Base-by-base conservation (phyloP, 2,113 vertebrate genomes). In the Erythrolamprus reginae region DNA sequence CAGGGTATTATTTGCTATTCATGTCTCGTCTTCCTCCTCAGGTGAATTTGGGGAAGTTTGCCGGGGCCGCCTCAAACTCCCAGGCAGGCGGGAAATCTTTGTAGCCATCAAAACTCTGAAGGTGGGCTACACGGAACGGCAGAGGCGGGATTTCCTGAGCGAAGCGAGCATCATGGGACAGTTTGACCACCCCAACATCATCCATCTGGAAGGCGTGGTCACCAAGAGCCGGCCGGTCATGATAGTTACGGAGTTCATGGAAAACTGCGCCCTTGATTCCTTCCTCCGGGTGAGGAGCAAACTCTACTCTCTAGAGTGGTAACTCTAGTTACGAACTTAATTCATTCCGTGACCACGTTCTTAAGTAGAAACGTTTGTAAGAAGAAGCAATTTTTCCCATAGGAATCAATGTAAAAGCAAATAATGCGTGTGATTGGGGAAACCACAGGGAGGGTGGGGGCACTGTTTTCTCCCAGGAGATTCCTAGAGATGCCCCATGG, bases 231-330 rank as follows among this genome's bases (percentile, higher is more conserved):
- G 99, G 26, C 99, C 99, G 0, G 99, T 99, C 93, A 99, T 99
- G 99, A 99, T 99, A 92, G 98, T 99, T 94, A 99, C 99, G 0
- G 99, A 99, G 92, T 99, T 99, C 97, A 99, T 99, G 99, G 99
- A 99, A 96, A 99, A 99, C 51, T 99, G 99, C 0, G 99, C 99
- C 0, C 97, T 99, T 19, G 99, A 99, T 92, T 99, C 99, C 26
- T 99, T 99, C 96, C 97, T 99, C 10, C 97, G 99, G 97, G 99
- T 99, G 93, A 98, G 98, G 5, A 65, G 88, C 33, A 33, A 23
- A 0, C 42, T 50, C 51, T 48, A 50, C 0, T 1, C n/a, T n/a
- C 13, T n/a, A n/a, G n/a, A n/a, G n/a, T n/a, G n/a, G n/a, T n/a
- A n/a, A n/a, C n/a, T n/a, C n/a, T n/a, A n/a, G n/a, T n/a, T n/a